Evolutionary conservation across 2,797 vertebrate species (phyloP), one percentile per base, ranked within the genome.

Genomic region (Gallinago stenura): DNA sequence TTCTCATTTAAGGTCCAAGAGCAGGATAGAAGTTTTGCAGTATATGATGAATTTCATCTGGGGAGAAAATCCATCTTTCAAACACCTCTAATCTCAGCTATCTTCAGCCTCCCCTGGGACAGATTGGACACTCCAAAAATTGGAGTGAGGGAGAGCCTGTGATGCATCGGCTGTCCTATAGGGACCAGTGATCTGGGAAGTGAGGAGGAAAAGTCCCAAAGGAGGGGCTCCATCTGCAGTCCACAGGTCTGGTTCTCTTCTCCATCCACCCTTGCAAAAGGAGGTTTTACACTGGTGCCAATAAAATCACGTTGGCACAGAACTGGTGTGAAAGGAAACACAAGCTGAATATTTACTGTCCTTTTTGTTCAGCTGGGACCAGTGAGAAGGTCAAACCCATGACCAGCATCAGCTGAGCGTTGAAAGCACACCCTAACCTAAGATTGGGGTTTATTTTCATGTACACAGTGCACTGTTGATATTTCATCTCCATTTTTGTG

Each of bases 381-480:
- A 77, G 16, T 46, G 35, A 82, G 48, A 88, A 97, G 60, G 78
- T 80, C 93, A 96, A 73, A 87, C 19, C 9, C 1, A 2, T 45
- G 22, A 10, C 30, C 15, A 45, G 0, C 0, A 2, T 77, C 83
- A 88, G 31, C 62, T 88, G 82, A 69, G 31, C 45, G 69, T 85
- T 89, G 77, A 76, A 54, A 25, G 21, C 37, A 53, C 46, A 57
- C 15, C 26, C 5, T 64, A 56, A 65, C 3, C 15, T 22, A 76
- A 70, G 39, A 73, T 0, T 1, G 1, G 45, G 7, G 7, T 64
- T 93, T 96, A 84, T 96, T 96, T 95, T 82, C 60, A 89, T 83
- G 37, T 91, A 97, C 56, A 95, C 86, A 94, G 41, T 53, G 57
- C 28, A 43, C 37, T 83, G 78, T 93, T 95, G 88, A 82, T 80